Evolutionary conservation across 2,797 vertebrate genomes (phyloP).

Genomic region (Otus scops): DNA sequence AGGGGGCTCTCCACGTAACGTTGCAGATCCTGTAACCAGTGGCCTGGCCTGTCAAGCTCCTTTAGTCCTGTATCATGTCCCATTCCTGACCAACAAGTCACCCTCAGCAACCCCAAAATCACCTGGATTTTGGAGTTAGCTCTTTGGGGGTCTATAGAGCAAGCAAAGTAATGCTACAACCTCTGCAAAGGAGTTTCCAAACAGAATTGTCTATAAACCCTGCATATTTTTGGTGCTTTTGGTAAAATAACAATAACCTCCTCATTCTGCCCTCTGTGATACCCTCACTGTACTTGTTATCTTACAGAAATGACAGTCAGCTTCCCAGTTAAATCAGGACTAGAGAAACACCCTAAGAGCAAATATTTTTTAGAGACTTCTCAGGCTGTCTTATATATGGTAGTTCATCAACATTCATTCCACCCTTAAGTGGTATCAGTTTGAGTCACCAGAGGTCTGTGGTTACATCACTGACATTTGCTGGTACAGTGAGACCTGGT

Average conservation of each 20-base stretch:
- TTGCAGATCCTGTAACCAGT: not conserved
- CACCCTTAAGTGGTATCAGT: not conserved
- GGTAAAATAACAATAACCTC: not conserved
- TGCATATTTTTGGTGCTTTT: not conserved
- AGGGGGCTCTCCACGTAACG: not conserved
- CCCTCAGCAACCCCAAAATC: not conserved
- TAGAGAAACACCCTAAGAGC: not conserved
- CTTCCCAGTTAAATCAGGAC: not conserved
- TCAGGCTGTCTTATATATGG: not conserved
- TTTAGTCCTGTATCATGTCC: not conserved
- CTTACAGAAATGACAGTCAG: not conserved
- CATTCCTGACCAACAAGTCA: not conserved
- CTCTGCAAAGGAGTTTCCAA: not conserved
- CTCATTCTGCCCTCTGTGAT: not conserved
- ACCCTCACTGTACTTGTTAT: rapidly evolving
- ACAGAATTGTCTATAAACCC: not conserved
- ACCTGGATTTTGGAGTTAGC: rapidly evolving
- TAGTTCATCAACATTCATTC: not conserved
- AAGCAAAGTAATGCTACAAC: not conserved
- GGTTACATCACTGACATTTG: not conserved
- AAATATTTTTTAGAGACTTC: not conserved
- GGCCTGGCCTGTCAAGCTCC: not conserved
- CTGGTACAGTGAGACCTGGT: not conserved
- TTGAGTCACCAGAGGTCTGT: not conserved
- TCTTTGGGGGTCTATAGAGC: not conserved